Evolutionary conservation across 2,113 vertebrate species (phyloP).

Genomic region (Centropristis striata): DNA sequence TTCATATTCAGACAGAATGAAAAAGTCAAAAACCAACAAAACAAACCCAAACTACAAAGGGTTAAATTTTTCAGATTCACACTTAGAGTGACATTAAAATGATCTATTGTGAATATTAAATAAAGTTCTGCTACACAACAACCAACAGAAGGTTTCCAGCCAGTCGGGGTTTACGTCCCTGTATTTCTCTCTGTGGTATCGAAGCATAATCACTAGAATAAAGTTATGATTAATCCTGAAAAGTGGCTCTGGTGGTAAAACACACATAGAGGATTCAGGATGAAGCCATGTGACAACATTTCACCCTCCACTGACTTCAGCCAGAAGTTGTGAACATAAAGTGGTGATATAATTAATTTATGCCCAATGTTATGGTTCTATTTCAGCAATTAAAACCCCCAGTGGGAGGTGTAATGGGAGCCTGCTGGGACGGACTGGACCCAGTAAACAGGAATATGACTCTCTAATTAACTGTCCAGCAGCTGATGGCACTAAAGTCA

Average conservation of each 20-base stretch:
- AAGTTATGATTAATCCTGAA: no score
- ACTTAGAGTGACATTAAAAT: no score
- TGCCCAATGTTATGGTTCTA: constrained; percentile 41
- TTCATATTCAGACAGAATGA: no score
- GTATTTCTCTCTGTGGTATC: background rate
- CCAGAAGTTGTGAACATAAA: constrained; percentile 44
- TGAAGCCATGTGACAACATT: constrained; percentile 18
- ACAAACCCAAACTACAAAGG: no score
- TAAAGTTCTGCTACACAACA: background rate
- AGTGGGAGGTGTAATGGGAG: constrained; percentile 42
- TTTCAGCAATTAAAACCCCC: constrained; percentile 69
- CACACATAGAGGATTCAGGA: background rate
- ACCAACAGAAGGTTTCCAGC: background rate
- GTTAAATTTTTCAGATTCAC: no score
- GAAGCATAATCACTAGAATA: background rate
- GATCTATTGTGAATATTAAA: background rate
- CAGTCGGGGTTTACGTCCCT: no score
- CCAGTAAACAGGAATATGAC: constrained; percentile 47
- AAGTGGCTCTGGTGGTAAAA: no score
- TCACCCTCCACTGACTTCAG: constrained; percentile 55
- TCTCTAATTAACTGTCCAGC: constrained; percentile 66
- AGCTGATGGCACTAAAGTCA: constrained; percentile 39
- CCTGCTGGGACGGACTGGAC: constrained; percentile 27
- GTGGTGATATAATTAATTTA: constrained; percentile 62
- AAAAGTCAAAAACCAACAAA: no score